Base-by-base conservation (phyloP, 2,888 invertebrate species). In the Acrobasis suavella region DNA sequence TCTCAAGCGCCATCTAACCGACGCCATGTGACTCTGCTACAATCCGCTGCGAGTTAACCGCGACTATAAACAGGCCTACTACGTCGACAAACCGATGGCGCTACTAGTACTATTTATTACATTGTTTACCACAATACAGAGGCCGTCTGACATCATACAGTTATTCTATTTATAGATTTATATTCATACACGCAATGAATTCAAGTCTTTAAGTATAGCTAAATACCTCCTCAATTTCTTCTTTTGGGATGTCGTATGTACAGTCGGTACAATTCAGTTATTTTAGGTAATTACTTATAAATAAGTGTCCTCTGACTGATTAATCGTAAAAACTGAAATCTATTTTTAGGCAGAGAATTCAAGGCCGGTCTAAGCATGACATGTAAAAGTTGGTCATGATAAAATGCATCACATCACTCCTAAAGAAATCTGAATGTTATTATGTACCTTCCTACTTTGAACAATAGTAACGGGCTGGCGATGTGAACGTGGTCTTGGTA, bases 401-500 rank as follows among this genome's bases (percentile, higher is more conserved):
- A 50, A 59, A 32, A 59, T 38, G 15, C 54, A 54, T 58, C 54
- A 14, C 54, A 54, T 58, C 54, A 14, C 16, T 46, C 8, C 6
- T 46, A 46, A 12, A 42, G 46, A n/a, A 22, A 50, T 59, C 60
- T 58, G 49, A 54, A 52, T 61, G 60, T 32, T 17, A 58, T 32
- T 32, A 32, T 5, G 54, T 54, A 51, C 42, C 22, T 22, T 22
- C 22, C 9, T 54, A 51, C 50, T 12, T 55, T 39, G 58, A 60
- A 66, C 62, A 66, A 68, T 66, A 50, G 66, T 64, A 66, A 65
- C 67, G 65, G 69, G 60, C 17, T 60, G 55, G 32, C 32, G 32
- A 32, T 70, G 72, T 73, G 74, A 76, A 75, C 70, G 75, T 67
- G 69, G 72, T 72, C 71, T 67, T 71, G 74, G 73, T 81, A 83